A percentile compares a stretch with the other conserved stretches of the same genome.
Evolutionary conservation across 1,140 invertebrate genomes (phyloP).

Genomic region (Danaus melanippus): DNA sequence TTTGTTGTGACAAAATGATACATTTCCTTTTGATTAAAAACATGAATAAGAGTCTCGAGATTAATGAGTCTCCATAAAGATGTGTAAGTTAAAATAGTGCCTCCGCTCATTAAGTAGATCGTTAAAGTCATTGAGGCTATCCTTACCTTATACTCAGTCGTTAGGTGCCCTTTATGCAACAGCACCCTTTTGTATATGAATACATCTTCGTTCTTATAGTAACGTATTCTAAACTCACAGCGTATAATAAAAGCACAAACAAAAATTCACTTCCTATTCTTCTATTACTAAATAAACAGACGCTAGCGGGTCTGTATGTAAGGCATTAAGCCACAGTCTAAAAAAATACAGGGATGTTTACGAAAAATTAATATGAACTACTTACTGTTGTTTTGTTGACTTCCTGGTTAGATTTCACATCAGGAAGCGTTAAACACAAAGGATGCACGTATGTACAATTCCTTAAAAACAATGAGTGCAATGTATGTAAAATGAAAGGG

Average conservation of each 20-base stretch:
- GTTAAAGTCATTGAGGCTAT: slow-evolving; percentile 27
- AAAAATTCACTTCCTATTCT: slow-evolving; percentile 5
- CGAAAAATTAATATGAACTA: slow-evolving; percentile 19
- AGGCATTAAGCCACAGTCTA: slow-evolving; percentile 13
- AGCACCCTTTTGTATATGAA: slow-evolving; percentile 9
- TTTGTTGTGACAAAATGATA: slow-evolving; percentile 7
- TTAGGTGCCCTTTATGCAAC: slow-evolving; percentile 21
- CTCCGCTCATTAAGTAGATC: slow-evolving; percentile 31
- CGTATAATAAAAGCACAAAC: slow-evolving; percentile 9
- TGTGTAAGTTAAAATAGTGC: slow-evolving; percentile 24
- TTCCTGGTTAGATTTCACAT: slow-evolving; percentile 39
- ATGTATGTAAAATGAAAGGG: slow-evolving; percentile 66
- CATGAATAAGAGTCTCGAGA: slow-evolving; percentile 22
- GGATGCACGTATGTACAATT: slow-evolving; percentile 56
- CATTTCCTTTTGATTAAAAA: slow-evolving; percentile 18
- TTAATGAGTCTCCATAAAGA: slow-evolving; percentile 22
- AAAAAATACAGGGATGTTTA: slow-evolving; percentile 13
- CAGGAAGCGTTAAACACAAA: slow-evolving; percentile 55
- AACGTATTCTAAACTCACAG: no score
- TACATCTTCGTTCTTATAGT: no score
- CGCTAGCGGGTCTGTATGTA: slow-evolving; percentile 3
- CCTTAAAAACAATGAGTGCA: slow-evolving; percentile 67
- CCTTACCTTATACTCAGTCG: slow-evolving; percentile 25
- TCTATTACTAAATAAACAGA: slow-evolving; percentile 14
- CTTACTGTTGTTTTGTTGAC: slow-evolving; percentile 27